A percentile compares a stretch with the other conserved stretches of the same genome.
Evolutionary conservation across 2,113 vertebrate species (phyloP).

Genomic region (Uria lomvia): DNA sequence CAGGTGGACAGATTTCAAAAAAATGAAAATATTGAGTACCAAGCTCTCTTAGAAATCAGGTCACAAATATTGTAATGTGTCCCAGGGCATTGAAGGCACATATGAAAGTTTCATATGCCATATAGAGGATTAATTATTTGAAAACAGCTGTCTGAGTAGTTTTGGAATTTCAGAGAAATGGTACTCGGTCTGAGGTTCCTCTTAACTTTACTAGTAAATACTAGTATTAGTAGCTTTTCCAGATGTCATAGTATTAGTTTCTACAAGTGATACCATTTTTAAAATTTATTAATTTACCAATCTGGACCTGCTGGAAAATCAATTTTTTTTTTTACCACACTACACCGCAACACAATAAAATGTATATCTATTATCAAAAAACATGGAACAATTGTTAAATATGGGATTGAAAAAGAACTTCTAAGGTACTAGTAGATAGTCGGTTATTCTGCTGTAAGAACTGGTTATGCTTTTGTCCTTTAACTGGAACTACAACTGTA

Average conservation of each 20-base stretch:
- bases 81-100: rapidly evolving
- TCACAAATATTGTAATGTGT: neutral
- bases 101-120: neutral
- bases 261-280: neutral
- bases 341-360: neutral
- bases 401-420: neutral
- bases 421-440: neutral
- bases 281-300: neutral
- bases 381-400: neutral
- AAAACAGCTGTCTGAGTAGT: neutral
- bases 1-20: neutral
- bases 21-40: neutral
- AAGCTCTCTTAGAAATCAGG: neutral
- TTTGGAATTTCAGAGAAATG: neutral
- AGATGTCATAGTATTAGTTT: neutral
- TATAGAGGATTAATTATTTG: neutral
- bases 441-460: neutral
- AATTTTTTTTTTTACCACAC: too few species aligned
- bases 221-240: neutral
- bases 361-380: neutral
- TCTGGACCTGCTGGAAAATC: neutral
- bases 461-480: neutral
- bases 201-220: neutral
- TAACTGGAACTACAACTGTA: neutral
- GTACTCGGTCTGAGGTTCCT: neutral